Evolutionary conservation across 2,113 vertebrate species (phyloP).

Genomic region (Piaya cayana): DNA sequence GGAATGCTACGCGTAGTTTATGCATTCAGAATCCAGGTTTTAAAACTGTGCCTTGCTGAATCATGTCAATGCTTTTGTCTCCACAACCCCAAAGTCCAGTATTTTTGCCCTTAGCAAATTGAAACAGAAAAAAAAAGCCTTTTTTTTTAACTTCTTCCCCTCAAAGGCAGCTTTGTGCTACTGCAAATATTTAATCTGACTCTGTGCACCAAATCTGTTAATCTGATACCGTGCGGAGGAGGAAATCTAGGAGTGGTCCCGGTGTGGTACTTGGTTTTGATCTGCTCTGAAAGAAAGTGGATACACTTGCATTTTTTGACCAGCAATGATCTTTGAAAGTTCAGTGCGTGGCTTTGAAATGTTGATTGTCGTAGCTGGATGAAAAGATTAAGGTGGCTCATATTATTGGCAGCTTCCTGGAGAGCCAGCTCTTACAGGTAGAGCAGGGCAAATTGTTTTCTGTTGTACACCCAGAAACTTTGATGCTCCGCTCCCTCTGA

Average conservation of each 20-base stretch:
- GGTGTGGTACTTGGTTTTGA: constrained; percentile 55
- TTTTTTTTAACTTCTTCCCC: background rate
- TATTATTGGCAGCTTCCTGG: constrained; percentile 55
- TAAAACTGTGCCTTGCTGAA: constrained; percentile 38
- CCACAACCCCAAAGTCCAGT: constrained; percentile 7
- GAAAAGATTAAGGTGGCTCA: constrained; percentile 63
- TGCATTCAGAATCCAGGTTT: constrained; percentile 37
- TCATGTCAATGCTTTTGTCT: constrained; percentile 58
- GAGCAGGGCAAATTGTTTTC: background rate
- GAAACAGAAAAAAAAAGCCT: background rate
- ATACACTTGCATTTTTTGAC: constrained; percentile 61
- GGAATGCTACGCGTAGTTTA: constrained; percentile 49
- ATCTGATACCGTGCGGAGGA: constrained; percentile 50
- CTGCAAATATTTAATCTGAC: constrained; percentile 66
- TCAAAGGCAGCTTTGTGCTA: constrained; percentile 66
- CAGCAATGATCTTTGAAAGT: constrained; percentile 44
- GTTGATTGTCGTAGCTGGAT: constrained; percentile 59
- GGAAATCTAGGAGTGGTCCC: constrained; percentile 63
- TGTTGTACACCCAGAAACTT: background rate
- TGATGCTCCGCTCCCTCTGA: background rate
- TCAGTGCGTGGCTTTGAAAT: constrained; percentile 42
- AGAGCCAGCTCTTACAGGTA: constrained; percentile 45
- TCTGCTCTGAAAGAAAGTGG: constrained; percentile 53
- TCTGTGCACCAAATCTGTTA: constrained; percentile 55
- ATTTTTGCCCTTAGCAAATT: constrained; percentile 42